Evolutionary conservation across 2,797 vertebrate species (phyloP), one percentile per base, ranked within the genome.

Genomic region (Xiphorhynchus erythropygius): DNA sequence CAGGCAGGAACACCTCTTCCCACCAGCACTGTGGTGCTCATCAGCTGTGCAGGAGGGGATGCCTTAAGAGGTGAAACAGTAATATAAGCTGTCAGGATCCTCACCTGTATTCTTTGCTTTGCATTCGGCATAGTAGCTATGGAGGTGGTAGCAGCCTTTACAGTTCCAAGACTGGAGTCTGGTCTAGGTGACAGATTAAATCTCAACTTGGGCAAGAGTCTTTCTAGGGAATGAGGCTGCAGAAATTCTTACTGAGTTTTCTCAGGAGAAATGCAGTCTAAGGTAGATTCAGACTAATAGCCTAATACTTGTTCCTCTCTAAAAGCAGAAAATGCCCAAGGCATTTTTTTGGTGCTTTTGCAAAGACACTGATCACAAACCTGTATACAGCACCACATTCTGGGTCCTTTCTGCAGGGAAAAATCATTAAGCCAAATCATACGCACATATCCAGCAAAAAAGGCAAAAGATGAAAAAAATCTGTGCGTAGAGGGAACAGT

Each of bases 401-500:
- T 76, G 62, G 74, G 84, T 86, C 90, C 85, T 87, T 90, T 91
- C 67, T 87, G 90, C 90, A 95, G 84, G 95, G 83, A 97, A 97
- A 97, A 97, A 77, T 85, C 93, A 93, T 97, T 97, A 97, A 90
- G 50, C 69, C 89, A 97, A 97, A 97, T 97, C 97, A 96, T 84
- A 96, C 0, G 1, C 77, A 65, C 67, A 95, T 23, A 70, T 55
- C 83, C 84, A 94, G 74, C n/a, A 89, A 96, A 89, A 96, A 92
- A 75, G 86, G 80, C 84, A 87, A 67, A 78, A 96, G 77, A 93
- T 83, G 93, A 96, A 97, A 93, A 90, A 89, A 68, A 68, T 3
- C 8, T 70, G 59, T 44, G 62, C 80, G 87, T 49, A 85, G 74
- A 94, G 77, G 92, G 95, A 97, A 83, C 70, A 88, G 93, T 69